Evolutionary conservation across 2,113 vertebrate species (phyloP).

Genomic region (Cyanocitta stelleri): DNA sequence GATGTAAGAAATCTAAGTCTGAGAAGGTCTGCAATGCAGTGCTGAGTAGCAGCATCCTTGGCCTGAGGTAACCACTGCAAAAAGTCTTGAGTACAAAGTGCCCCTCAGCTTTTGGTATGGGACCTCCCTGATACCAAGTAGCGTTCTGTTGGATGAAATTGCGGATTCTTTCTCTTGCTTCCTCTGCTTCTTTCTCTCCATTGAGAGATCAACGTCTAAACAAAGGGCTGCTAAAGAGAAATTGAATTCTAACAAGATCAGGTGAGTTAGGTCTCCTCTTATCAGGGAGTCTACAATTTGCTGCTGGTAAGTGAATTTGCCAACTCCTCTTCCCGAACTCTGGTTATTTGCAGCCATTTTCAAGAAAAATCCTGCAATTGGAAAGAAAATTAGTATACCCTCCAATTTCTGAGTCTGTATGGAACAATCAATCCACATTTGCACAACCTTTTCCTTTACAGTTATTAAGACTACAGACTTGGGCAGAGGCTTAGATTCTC

Average conservation of each 20-base stretch:
- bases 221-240: not conserved
- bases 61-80: not conserved
- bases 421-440: not conserved
- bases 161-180: not conserved
- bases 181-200: not conserved
- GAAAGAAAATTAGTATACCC: not conserved
- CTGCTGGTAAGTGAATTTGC: not conserved
- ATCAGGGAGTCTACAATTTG: not conserved
- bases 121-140: not conserved
- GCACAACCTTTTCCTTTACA: not conserved
- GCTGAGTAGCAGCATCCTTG: not conserved
- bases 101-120: not conserved
- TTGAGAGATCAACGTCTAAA: not conserved
- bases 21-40: not conserved
- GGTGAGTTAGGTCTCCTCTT: not conserved
- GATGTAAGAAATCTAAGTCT: not conserved
- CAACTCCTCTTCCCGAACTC: not conserved
- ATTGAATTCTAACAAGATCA: not conserved
- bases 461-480: not conserved
- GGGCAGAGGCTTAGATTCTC: not conserved
- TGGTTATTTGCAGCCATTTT: not conserved
- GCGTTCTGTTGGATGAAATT: not conserved
- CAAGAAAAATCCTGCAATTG: not conserved
- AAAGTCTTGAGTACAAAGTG: not conserved
- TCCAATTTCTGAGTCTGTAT: not conserved